Percentiles rank a stretch among this genome's conserved stretches.
Conservation (phyloP, 2,888 invertebrate genomes). For the Eupelmus urozonus region DNA sequence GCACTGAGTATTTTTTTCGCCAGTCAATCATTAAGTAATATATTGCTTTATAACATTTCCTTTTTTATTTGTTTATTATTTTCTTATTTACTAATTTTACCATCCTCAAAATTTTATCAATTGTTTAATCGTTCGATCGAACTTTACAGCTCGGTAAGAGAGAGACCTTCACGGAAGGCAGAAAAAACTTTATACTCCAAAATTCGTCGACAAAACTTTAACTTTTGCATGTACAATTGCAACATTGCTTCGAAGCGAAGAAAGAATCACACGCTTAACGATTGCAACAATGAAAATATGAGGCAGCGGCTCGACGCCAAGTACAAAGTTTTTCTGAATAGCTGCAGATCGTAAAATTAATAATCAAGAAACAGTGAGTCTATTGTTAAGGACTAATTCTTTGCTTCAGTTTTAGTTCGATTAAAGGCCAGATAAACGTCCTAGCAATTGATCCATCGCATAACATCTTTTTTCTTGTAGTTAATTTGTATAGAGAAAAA, state of each 20-base stretch:
- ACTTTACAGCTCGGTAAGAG: conserved; percentile 39
- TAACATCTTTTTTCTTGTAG: not conserved
- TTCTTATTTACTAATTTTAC: conserved; percentile 54
- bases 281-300: not conserved
- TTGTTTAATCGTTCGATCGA: conserved; percentile 30
- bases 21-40: conserved; percentile 39
- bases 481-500: not conserved
- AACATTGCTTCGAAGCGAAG: conserved; percentile 12
- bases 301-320: not conserved
- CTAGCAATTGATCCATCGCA: not conserved
- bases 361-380: conserved; percentile 33
- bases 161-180: conserved; percentile 56
- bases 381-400: not conserved
- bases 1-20: conserved; percentile 50
- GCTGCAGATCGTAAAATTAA: conserved; percentile 46
- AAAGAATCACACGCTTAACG: not conserved
- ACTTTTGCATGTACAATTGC: not conserved
- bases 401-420: not conserved
- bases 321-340: conserved; percentile 43
- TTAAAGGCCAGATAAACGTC: not conserved
- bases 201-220: conserved; percentile 2
- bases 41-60: conserved; percentile 50
- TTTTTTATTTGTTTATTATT: conserved; percentile 20
- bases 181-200: conserved; percentile 35
- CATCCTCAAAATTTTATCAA: conserved; percentile 16